Conservation (phyloP, 2,797 vertebrate species). For the Silurus lanzhouensis region DNA sequence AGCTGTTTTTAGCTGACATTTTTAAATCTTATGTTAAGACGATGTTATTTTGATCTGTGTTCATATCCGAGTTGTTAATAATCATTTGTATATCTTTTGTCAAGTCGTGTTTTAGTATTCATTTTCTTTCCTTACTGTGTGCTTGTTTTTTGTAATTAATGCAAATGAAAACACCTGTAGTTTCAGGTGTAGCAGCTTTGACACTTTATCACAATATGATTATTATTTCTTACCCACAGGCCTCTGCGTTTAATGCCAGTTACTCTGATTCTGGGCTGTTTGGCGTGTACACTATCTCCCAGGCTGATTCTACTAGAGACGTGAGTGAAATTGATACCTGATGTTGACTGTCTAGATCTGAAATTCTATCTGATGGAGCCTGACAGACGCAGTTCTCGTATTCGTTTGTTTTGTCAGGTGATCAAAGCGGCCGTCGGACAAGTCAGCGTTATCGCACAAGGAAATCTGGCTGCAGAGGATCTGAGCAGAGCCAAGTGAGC, state of each 20-base stretch:
- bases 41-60: not conserved
- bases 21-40: not conserved
- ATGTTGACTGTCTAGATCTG: not conserved
- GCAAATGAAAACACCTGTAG: not conserved
- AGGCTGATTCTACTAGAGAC: constrained; percentile 75
- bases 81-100: not conserved
- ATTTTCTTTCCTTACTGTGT: not conserved
- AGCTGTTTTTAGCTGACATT: not conserved
- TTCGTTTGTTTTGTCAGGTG: constrained; percentile 73
- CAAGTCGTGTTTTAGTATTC: not conserved
- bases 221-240: constrained; percentile 69
- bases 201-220: not conserved
- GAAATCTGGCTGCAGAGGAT: constrained; percentile 80
- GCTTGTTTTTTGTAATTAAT: not conserved
- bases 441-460: constrained; percentile 84
- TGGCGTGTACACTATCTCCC: constrained; percentile 88
- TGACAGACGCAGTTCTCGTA: not conserved
- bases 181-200: not conserved
- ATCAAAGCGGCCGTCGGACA: constrained; percentile 86
- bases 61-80: not conserved
- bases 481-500: constrained; percentile 90
- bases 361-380: not conserved
- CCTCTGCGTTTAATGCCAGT: constrained; percentile 83
- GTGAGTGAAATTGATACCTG: constrained; percentile 72
- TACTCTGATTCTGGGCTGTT: constrained; percentile 96